Evolutionary conservation across 2,113 vertebrate genomes (phyloP).

Genomic region (Erinaceus europaeus): DNA sequence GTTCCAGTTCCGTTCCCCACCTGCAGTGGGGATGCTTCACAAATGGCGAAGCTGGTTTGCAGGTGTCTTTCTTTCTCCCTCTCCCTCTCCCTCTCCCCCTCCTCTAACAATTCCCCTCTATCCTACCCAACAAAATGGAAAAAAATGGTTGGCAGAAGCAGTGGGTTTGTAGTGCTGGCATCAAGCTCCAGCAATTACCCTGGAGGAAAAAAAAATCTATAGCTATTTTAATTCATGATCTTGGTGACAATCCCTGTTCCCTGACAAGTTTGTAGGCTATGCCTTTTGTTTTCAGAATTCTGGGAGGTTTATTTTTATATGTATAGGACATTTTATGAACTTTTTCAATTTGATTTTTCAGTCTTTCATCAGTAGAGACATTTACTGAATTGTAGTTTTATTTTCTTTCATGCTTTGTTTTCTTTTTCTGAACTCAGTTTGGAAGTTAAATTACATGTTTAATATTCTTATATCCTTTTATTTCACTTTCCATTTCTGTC

Average conservation of each 20-base stretch:
- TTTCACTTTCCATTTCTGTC: neutral
- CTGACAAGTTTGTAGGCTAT: neutral
- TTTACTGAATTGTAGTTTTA: neutral
- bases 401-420: neutral
- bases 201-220: too few species aligned
- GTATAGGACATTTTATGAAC: neutral
- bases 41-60: too few species aligned
- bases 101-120: too few species aligned
- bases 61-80: too few species aligned
- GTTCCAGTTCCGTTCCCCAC: too few species aligned
- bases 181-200: too few species aligned
- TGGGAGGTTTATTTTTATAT: neutral
- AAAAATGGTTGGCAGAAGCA: too few species aligned
- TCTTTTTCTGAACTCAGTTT: neutral
- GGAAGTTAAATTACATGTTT: neutral
- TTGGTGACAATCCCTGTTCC: neutral
- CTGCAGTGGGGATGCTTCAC: too few species aligned
- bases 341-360: neutral
- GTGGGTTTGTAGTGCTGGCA: too few species aligned
- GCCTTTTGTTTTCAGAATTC: neutral
- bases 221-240: neutral
- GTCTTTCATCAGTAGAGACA: neutral
- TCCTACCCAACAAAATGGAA: too few species aligned
- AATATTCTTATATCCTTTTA: neutral
- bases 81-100: too few species aligned